These are phyloP conservation scores for Otolemur garnettii DNA, from an alignment of 2,113 vertebrate genomes.

Conservation along the genomic window DNA sequence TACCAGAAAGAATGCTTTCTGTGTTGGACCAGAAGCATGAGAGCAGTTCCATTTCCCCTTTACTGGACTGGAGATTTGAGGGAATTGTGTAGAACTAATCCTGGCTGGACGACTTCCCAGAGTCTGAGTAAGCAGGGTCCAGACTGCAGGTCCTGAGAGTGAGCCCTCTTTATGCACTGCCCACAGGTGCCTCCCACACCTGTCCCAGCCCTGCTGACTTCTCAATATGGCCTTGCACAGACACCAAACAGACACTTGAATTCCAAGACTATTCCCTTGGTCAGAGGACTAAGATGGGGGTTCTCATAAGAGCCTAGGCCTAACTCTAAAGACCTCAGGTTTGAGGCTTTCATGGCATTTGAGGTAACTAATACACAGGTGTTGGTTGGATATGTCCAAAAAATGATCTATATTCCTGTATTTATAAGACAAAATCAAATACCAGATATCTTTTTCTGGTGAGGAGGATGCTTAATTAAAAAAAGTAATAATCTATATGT, in stretches of 20 bases:
- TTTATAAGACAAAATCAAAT: conserved; percentile 5
- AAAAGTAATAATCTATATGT: background rate
- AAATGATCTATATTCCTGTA: background rate
- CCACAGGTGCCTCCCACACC: background rate
- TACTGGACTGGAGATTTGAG: too few relatives aligned
- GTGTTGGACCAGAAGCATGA: background rate
- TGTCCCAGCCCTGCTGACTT: background rate
- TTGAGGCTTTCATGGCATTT: background rate
- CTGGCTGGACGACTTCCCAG: background rate
- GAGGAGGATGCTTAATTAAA: background rate
- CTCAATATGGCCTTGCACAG: background rate
- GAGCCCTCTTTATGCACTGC: background rate
- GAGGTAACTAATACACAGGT: background rate
- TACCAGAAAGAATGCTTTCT: background rate
- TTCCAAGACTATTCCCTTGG: background rate
- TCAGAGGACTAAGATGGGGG: background rate
- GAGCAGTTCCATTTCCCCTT: background rate
- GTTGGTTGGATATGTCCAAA: background rate
- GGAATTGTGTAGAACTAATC: background rate
- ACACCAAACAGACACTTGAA: background rate
- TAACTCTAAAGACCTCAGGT: background rate
- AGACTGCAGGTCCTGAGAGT: background rate
- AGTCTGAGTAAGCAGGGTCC: background rate
- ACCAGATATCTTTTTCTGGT: background rate
- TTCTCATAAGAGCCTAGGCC: background rate